Base-by-base conservation (phyloP, 2,888 invertebrate genomes). In the Habrosyne pyritoides region DNA sequence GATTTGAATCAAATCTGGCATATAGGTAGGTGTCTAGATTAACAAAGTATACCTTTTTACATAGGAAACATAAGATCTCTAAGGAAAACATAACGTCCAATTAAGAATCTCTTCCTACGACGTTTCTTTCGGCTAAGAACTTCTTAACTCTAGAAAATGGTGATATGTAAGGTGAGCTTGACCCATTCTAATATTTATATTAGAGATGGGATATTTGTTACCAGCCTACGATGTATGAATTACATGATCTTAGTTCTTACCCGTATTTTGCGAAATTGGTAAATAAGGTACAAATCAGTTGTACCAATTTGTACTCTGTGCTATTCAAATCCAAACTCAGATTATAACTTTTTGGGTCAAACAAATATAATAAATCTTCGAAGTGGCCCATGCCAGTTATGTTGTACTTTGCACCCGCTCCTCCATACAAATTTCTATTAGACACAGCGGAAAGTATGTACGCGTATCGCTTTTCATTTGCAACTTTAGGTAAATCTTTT, bases 361-460 rank as follows among this genome's bases (percentile, higher is more conserved):
- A 84, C 6, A 86, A 47, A 42, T 85, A 81, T 54, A 73, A 64
- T 10, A 79, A 48, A 30, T 84, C 84, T 3, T 85, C 85, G 8
- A 76, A 52, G 54, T 86, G 86, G 1, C 73, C 55, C 2, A 76
- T 63, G 6, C 80, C 84, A 0, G 18, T 42, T 6, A 83, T 51
- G 1, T 69, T 78, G 30, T 75, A 77, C 7, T 69, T 61, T 0
- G 54, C 55, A 2, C 75, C 81, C 0, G 18, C 4, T 0, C 55
- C 54, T 3, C 77, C 71, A 21, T 61, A 78, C 28, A 73, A 53
- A 47, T 81, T 82, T 52, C 77, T 66, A 7, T 74, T 73, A 0
- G 83, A 80, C n/a, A 64, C 50, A 47, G 73, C 63, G 0, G 77
- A 73, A 48, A 84, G 82, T 53, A 63, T 72, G 55, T 81, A 84